Percentiles rank a stretch among this genome's conserved stretches.
These are phyloP conservation scores for Spatula versicolor DNA, from an alignment of 2,797 vertebrate genomes.

Conservation along the genomic window DNA sequence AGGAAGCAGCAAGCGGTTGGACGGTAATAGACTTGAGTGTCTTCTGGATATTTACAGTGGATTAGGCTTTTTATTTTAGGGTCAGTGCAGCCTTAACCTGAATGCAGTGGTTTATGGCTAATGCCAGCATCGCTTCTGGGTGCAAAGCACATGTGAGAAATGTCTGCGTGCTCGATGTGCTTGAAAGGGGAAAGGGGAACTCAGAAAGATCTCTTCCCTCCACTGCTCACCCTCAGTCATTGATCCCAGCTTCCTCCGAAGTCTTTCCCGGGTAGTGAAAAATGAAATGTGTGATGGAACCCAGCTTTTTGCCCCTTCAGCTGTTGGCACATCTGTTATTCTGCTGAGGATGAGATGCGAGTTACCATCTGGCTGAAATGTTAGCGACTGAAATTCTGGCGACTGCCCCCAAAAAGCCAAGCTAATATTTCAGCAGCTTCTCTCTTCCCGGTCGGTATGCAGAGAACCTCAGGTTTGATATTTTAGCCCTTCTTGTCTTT, in stretches of 20 bases:
- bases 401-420: background rate
- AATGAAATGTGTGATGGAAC: background rate
- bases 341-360: background rate
- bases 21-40: background rate
- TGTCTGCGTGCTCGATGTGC: background rate
- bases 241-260: background rate
- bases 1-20: background rate
- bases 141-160: background rate
- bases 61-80: background rate
- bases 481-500: background rate
- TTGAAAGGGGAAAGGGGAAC: background rate
- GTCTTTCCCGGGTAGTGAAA: background rate
- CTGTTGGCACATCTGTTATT: slow-evolving; percentile 32
- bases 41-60: slow-evolving; percentile 25
- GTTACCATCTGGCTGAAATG: background rate
- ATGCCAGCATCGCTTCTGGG: background rate
- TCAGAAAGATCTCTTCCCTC: background rate
- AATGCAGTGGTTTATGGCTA: background rate
- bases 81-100: slow-evolving; percentile 10
- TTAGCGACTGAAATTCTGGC: background rate
- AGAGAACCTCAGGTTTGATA: background rate
- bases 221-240: background rate
- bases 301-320: slow-evolving; percentile 26
- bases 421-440: background rate
- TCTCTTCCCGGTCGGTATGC: background rate